A percentile compares a stretch with the other conserved stretches of the same genome.
phyloP scores from a whole-genome alignment of 2,888 invertebrate species.

The Cephonodes hylas region DNA sequence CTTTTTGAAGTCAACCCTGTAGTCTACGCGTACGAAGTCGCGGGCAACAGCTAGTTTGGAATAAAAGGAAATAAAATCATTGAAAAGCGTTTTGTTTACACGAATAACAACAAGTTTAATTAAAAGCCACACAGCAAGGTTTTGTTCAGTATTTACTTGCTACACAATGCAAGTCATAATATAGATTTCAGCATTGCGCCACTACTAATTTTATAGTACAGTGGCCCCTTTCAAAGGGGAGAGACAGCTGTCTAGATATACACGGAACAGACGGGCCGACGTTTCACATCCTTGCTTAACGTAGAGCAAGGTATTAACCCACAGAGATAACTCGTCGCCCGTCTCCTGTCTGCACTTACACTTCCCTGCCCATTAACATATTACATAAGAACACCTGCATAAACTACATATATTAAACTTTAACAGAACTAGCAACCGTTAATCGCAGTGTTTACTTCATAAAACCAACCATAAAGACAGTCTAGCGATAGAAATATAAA shows the following conservation, averaged over 20 bases:
- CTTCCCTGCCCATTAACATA: not conserved
- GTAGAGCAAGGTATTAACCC: not conserved
- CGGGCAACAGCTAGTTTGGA: too few relatives aligned
- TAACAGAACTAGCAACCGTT: not conserved
- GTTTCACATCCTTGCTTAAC: constrained; percentile 4
- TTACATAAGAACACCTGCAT: not conserved
- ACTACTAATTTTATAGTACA: constrained; percentile 3
- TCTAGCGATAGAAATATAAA: not conserved
- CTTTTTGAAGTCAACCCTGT: too few relatives aligned
- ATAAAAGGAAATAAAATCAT: not conserved
- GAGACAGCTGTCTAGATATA: constrained; percentile 11
- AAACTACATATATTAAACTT: not conserved
- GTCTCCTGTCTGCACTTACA: not conserved
- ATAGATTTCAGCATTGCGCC: not conserved
- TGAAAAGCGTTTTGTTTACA: not conserved
- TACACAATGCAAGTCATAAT: not conserved
- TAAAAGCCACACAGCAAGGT: not conserved
- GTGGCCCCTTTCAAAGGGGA: constrained; percentile 1
- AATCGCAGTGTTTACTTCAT: too few relatives aligned
- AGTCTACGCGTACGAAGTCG: too few relatives aligned
- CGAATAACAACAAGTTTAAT: constrained; percentile 3
- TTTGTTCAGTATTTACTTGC: not conserved
- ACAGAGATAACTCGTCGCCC: not conserved
- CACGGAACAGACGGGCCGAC: not conserved
- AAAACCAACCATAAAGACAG: too few relatives aligned